These are phyloP conservation scores for Onthophagus sagittarius DNA, from an alignment of 2,888 invertebrate species.

Conservation along the genomic window DNA sequence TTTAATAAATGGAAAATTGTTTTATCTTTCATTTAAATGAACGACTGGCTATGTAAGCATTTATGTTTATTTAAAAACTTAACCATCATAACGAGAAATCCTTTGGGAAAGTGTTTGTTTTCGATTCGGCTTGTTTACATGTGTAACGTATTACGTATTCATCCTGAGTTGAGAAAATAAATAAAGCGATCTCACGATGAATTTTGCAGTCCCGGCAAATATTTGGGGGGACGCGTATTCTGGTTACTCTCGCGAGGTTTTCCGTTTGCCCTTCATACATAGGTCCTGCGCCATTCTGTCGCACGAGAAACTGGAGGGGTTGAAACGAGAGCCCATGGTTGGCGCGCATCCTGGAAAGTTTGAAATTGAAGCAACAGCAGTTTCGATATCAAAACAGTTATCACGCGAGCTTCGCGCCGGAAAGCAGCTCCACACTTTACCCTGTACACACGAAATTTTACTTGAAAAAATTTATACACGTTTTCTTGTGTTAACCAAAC, in stretches of 20 bases:
- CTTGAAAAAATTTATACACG: not conserved
- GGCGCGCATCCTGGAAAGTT: not conserved
- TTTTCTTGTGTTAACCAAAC: not conserved
- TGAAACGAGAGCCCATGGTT: not conserved
- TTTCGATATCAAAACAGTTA: conserved; percentile 5
- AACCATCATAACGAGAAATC: not conserved
- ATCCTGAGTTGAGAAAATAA: not conserved
- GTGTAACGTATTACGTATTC: not conserved
- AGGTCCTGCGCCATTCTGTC: not conserved
- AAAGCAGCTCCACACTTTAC: not conserved
- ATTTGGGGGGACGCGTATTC: not conserved
- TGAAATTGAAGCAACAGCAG: conserved; percentile 12
- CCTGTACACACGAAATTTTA: not conserved
- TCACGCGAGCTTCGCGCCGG: not conserved
- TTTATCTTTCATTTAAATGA: not conserved
- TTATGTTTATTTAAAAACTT: not conserved
- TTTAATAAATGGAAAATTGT: no score
- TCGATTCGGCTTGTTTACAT: not conserved
- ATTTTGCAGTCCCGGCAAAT: not conserved
- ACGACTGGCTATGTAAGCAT: not conserved
- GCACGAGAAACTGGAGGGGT: not conserved
- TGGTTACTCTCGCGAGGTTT: not conserved
- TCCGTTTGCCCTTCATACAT: not conserved
- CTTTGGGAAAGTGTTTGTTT: not conserved
- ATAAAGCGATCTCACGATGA: not conserved